A percentile compares a stretch with the other conserved stretches of the same genome.
These are phyloP conservation scores for Hypanus sabinus DNA, from an alignment of 2,113 vertebrate genomes.

Conservation along the genomic window DNA sequence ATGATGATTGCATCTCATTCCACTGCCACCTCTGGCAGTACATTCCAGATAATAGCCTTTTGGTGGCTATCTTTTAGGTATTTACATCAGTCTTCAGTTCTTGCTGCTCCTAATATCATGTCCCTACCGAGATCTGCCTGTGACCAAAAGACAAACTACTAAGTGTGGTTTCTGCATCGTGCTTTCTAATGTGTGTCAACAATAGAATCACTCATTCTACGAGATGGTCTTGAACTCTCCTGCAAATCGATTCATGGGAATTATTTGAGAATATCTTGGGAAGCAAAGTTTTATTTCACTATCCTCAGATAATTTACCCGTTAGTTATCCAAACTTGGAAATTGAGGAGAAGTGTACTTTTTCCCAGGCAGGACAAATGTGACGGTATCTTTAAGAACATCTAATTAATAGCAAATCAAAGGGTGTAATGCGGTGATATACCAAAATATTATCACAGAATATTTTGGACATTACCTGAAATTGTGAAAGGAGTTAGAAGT, in stretches of 20 bases:
- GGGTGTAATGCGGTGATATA: not conserved
- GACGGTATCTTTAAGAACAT: too few species aligned
- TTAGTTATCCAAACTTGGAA: not conserved
- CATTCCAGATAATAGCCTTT: too few species aligned
- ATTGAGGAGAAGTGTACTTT: not conserved
- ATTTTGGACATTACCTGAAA: slow-evolving; percentile 47
- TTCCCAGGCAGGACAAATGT: too few species aligned
- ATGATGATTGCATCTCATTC: too few species aligned
- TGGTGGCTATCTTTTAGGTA: not conserved
- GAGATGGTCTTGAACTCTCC: too few species aligned
- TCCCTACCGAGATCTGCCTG: not conserved
- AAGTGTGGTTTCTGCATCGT: not conserved
- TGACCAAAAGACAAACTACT: not conserved
- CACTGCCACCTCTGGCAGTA: too few species aligned
- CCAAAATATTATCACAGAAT: too few species aligned
- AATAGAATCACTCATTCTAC: not conserved
- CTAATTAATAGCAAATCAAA: not conserved
- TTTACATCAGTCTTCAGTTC: not conserved
- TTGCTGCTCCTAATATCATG: not conserved
- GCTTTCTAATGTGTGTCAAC: not conserved
- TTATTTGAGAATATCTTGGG: too few species aligned
- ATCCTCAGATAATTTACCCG: not conserved
- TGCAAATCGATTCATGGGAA: too few species aligned
- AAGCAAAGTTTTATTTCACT: not conserved
- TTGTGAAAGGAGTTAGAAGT: slow-evolving; percentile 47